Evolutionary conservation across 2,113 vertebrate genomes (phyloP).

Genomic region (Chroicocephalus ridibundus): DNA sequence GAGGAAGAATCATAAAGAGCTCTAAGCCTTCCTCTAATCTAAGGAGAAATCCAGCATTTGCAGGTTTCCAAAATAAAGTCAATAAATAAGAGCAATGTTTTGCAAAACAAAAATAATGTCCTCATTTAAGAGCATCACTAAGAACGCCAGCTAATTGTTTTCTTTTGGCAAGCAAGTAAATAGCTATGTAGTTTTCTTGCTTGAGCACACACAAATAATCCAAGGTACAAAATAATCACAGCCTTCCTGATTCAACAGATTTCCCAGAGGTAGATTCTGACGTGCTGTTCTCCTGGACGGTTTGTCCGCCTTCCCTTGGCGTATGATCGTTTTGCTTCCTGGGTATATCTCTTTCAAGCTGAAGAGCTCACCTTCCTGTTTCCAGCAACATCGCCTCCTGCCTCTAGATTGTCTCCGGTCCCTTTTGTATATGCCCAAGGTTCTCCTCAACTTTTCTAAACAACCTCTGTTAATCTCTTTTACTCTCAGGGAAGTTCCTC

Average conservation of each 20-base stretch:
- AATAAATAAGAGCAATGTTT: slow-evolving; percentile 1
- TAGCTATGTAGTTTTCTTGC: slow-evolving; percentile 25
- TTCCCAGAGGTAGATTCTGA: neutral
- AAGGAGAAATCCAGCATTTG: slow-evolving; percentile 9
- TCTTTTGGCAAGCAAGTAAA: neutral
- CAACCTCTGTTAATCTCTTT: neutral
- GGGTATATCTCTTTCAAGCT: neutral
- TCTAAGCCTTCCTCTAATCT: neutral
- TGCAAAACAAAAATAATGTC: neutral
- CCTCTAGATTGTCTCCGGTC: neutral
- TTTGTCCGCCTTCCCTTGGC: neutral
- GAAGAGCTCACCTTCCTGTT: neutral
- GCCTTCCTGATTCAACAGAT: neutral
- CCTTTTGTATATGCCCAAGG: neutral
- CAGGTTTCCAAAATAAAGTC: slow-evolving; percentile 2
- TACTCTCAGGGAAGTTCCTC: neutral
- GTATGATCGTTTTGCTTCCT: neutral
- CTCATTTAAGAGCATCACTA: neutral
- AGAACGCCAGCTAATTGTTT: neutral
- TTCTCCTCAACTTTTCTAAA: neutral
- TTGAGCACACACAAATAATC: slow-evolving; percentile 28
- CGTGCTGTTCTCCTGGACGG: neutral
- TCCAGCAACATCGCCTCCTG: neutral
- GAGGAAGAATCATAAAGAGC: neutral
- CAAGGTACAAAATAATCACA: slow-evolving; percentile 9